Evolutionary conservation across 2,113 vertebrate genomes (phyloP), one percentile per base, ranked within the genome.

Genomic region (Prochilodus magdalenae): DNA sequence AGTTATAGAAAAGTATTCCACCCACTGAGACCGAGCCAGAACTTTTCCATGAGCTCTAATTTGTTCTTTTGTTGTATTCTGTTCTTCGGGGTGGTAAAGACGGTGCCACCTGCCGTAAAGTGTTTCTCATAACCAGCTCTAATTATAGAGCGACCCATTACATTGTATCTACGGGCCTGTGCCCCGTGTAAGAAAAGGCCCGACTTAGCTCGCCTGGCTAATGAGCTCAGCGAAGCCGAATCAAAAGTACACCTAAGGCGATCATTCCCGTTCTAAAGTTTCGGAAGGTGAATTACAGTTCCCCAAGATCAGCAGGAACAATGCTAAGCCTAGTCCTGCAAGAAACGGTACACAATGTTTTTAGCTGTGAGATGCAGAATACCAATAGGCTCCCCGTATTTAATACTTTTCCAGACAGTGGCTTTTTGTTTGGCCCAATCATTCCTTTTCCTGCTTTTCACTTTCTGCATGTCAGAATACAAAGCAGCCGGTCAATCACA

Each of bases 101-200:
- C 44, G 20, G 20, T 36, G 33, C 59, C 10, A 24, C n/a, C n/a
- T n/a, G n/a, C n/a, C n/a, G n/a, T n/a, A n/a, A n/a, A n/a, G n/a
- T n/a, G n/a, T n/a, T n/a, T 27, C 40, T 33, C 15, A 24, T 30
- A 67, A n/a, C 22, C n/a, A 14, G 40, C 71, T 79, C 24, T 70
- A 71, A 79, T 79, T 71, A 79, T 4, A 14, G 29, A 70, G 49
- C 53, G 59, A 59, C 51, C 24, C 70, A 79, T 44, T 70, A 79
- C 24, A 22, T 36, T 36, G 65, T 36, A 10, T 15, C 40, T 10
- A 44, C 8, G 5, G 4, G 40, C 40, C 11, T 10, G 4, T 44
- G 40, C 1, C 1, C 65, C 40, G n/a, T 55, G 29, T 12, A 7
- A 57, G 4, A 44, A 16, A 24, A 55, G 15, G 5, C 0, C 44